Conservation (phyloP, 2,797 vertebrate species). For the Pipistrellus nathusii region DNA sequence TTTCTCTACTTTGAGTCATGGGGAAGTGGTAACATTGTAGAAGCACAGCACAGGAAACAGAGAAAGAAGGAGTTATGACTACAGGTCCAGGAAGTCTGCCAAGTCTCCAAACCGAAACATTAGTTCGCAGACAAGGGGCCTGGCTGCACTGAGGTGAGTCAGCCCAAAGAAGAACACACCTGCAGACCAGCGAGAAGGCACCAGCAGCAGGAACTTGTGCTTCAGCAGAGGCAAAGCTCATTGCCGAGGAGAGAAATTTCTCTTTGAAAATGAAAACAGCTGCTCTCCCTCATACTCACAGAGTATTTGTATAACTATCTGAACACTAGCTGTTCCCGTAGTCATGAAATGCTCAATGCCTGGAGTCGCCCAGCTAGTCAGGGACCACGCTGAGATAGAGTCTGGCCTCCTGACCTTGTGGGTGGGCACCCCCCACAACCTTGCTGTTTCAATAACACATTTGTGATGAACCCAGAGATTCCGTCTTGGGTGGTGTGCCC, state of each 20-base stretch:
- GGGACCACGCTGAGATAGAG: neutral
- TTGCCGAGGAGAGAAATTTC: neutral
- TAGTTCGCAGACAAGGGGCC: neutral
- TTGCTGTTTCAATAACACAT: neutral
- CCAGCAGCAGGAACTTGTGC: neutral
- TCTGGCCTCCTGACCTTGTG: neutral
- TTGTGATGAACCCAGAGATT: neutral
- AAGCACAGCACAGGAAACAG: neutral
- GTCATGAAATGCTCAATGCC: neutral
- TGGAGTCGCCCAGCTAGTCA: neutral
- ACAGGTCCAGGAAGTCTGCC: neutral
- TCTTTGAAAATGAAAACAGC: neutral
- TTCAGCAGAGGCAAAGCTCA: neutral
- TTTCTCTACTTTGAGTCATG: neutral
- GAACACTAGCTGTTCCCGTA: neutral
- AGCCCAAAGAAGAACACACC: neutral
- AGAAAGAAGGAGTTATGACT: neutral
- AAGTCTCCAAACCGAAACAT: neutral
- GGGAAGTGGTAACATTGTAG: neutral
- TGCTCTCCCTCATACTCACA: neutral
- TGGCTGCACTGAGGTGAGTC: neutral
- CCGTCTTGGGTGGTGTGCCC: neutral
- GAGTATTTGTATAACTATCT: neutral
- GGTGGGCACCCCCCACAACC: rapidly evolving
- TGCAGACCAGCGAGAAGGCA: neutral